These are phyloP conservation scores for Tenthredo livida DNA, from an alignment of 2,888 invertebrate genomes.

Conservation along the genomic window DNA sequence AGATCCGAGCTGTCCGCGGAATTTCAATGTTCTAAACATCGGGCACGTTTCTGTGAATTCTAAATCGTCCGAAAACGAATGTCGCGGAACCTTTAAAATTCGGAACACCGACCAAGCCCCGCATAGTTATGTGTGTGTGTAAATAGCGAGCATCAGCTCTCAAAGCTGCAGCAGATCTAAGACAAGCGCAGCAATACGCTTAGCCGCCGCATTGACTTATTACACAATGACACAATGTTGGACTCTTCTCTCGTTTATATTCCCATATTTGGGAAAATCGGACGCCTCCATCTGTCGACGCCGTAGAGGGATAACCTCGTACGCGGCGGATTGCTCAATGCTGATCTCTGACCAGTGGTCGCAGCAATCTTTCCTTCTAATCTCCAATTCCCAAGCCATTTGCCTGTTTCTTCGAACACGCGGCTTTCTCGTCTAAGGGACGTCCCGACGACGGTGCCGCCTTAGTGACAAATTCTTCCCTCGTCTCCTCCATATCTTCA, in stretches of 20 bases:
- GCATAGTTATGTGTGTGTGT: neutral
- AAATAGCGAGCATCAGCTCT: neutral
- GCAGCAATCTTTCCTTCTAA: constrained; percentile 48
- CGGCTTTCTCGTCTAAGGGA: constrained; percentile 34
- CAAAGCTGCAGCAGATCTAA: constrained; percentile 5
- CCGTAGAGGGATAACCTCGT: constrained; percentile 36
- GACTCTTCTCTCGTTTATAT: constrained; percentile 70
- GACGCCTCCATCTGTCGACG: constrained; percentile 70
- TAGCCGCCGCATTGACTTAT: constrained; percentile 71
- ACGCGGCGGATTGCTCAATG: constrained; percentile 74
- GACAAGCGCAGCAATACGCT: constrained; percentile 14
- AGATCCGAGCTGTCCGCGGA: no score
- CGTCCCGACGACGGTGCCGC: constrained; percentile 1
- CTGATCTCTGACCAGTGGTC: constrained; percentile 51
- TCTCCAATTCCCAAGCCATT: constrained; percentile 47
- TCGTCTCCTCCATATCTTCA: neutral
- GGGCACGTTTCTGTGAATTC: no score
- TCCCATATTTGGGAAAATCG: constrained; percentile 75
- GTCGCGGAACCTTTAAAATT: no score
- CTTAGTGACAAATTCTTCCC: constrained; percentile 42
- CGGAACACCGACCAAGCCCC: no score
- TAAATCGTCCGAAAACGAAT: no score
- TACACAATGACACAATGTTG: constrained; percentile 62
- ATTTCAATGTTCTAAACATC: no score
- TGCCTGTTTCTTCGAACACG: constrained; percentile 41